Conservation (phyloP, 1,140 invertebrate species). For the Drosophila oshimai region DNA sequence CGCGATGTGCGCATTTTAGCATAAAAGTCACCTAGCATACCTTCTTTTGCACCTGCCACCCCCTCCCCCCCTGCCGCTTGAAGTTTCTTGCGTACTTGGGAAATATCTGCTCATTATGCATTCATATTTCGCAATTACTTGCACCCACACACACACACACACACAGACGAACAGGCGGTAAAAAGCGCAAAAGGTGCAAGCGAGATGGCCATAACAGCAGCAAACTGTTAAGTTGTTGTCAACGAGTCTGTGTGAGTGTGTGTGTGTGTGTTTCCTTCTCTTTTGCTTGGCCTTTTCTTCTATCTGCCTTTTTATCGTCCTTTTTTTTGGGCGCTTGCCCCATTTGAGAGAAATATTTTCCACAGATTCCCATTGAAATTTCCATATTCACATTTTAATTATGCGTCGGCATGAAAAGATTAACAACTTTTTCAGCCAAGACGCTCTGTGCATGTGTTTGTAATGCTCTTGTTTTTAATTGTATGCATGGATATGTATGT, state of each 20-base stretch:
- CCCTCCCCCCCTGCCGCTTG: slow-evolving; percentile 23
- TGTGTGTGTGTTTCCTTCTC: slow-evolving; percentile 25
- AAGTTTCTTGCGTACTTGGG: slow-evolving; percentile 71
- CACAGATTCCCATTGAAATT: slow-evolving; percentile 62
- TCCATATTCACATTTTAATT: slow-evolving; percentile 79
- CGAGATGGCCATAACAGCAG: slow-evolving; percentile 46
- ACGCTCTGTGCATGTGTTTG: slow-evolving; percentile 42
- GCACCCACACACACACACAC: slow-evolving; percentile 20
- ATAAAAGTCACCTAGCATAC: slow-evolving; percentile 60
- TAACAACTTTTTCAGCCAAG: slow-evolving; percentile 58
- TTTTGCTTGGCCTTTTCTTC: slow-evolving; percentile 35
- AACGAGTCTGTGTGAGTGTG: slow-evolving; percentile 20
- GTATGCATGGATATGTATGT: slow-evolving; percentile 72
- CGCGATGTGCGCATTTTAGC: slow-evolving; percentile 70
- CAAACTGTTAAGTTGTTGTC: slow-evolving; percentile 65
- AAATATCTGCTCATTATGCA: slow-evolving; percentile 80
- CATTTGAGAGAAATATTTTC: slow-evolving; percentile 46
- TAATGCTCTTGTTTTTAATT: slow-evolving; percentile 35
- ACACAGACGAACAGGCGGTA: slow-evolving; percentile 20
- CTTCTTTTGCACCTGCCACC: slow-evolving; percentile 2
- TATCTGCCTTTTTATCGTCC: background rate
- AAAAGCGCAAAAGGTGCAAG: slow-evolving; percentile 58
- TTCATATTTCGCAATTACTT: slow-evolving; percentile 80
- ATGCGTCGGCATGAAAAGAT: slow-evolving; percentile 77
- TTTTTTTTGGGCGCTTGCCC: slow-evolving; percentile 42